Evolutionary conservation across 2,797 vertebrate species (phyloP).

Genomic region (Danio aesculapii): DNA sequence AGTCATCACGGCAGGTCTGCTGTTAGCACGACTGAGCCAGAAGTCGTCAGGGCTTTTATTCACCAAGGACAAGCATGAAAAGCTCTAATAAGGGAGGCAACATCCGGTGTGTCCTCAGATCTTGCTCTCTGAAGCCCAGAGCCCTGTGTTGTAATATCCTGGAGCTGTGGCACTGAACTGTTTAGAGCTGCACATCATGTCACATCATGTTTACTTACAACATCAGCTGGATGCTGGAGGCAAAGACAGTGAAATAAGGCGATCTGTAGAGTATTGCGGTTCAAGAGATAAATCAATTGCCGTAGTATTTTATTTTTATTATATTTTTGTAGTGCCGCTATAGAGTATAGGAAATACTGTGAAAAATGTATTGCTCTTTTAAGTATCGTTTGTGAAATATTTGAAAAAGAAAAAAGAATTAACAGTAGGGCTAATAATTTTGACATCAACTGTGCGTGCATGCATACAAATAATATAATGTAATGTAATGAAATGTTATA

Average conservation of each 20-base stretch:
- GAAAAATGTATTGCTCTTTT: too few relatives aligned
- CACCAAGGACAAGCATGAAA: slow-evolving; percentile 14
- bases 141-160: background rate
- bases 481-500: too few relatives aligned
- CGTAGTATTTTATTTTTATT: background rate
- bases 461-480: too few relatives aligned
- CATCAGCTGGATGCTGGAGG: background rate
- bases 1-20: slow-evolving; percentile 11
- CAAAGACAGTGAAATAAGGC: background rate
- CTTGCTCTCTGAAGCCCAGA: background rate
- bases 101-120: background rate
- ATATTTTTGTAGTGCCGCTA: background rate
- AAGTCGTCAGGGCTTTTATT: slow-evolving; percentile 11
- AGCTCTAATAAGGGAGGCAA: slow-evolving; percentile 5
- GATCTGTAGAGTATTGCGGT: background rate
- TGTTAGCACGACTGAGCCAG: slow-evolving; percentile 38
- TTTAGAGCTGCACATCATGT: background rate
- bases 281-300: background rate
- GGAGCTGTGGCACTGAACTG: background rate
- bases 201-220: background rate
- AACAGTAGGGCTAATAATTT: too few relatives aligned
- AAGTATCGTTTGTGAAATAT: too few relatives aligned
- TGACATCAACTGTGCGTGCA: too few relatives aligned
- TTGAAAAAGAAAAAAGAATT: too few relatives aligned
- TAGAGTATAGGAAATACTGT: too few relatives aligned